These are phyloP conservation scores for Tetrapedia diversipes DNA, from an alignment of 2,888 invertebrate genomes.

Conservation along the genomic window DNA sequence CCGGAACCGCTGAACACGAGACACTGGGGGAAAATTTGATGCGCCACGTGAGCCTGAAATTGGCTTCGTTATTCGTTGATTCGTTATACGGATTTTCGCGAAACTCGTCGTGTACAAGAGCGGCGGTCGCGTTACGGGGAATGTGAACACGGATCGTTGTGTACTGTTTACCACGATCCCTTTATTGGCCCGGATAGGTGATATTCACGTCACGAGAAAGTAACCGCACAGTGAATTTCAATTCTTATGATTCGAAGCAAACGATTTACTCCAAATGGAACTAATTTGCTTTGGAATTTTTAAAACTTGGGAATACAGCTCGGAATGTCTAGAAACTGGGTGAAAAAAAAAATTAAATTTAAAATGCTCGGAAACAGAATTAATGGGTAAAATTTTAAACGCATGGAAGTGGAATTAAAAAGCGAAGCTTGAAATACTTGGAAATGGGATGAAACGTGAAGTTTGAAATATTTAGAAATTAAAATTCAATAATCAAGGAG, in stretches of 20 bases:
- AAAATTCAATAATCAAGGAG: too few relatives aligned
- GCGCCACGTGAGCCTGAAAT: conserved; percentile 12
- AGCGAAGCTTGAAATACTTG: too few relatives aligned
- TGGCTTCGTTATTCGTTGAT: conserved; percentile 41
- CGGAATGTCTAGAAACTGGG: too few relatives aligned
- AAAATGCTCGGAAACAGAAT: too few relatives aligned
- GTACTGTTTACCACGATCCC: conserved; percentile 12
- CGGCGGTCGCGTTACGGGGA: neutral
- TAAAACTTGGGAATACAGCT: too few relatives aligned
- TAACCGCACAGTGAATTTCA: neutral
- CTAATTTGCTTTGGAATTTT: too few relatives aligned
- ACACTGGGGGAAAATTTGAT: conserved; percentile 27
- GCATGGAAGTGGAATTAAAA: too few relatives aligned
- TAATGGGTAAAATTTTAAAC: too few relatives aligned
- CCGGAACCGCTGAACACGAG: neutral
- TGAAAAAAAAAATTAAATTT: too few relatives aligned
- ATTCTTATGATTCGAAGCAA: neutral
- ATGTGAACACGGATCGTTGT: neutral
- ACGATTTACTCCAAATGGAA: too few relatives aligned
- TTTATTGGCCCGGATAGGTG: neutral
- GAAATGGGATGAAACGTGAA: too few relatives aligned
- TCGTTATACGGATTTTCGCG: conserved; percentile 8
- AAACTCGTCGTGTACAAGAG: conserved; percentile 1
- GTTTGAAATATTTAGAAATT: too few relatives aligned
- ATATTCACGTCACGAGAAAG: neutral